A percentile compares a stretch with the other conserved stretches of the same genome.
Conservation (phyloP, 2,888 invertebrate species). For the Horisme vitalbata region DNA sequence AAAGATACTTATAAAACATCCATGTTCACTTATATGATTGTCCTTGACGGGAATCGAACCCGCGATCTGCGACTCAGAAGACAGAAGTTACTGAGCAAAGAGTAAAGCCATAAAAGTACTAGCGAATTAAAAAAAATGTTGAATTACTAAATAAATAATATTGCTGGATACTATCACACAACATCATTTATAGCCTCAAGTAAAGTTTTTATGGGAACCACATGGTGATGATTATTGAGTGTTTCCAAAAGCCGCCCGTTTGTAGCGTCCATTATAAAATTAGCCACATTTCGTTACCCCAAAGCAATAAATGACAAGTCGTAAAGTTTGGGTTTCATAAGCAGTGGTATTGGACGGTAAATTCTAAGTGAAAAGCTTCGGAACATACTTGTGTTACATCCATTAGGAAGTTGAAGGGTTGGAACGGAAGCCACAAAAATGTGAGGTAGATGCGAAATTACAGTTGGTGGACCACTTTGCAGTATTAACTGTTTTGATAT, state of each 20-base stretch:
- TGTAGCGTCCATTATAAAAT: slow-evolving; percentile 1
- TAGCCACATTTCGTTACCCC: slow-evolving; percentile 12
- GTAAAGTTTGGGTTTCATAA: slow-evolving; percentile 23
- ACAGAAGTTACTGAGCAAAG: no score
- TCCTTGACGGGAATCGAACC: no score
- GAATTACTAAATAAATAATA: no score
- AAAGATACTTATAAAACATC: no score
- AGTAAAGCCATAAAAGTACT: no score
- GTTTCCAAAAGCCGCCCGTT: slow-evolving; percentile 1
- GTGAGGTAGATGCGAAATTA: slow-evolving; percentile 14
- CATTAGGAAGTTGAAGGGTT: slow-evolving; percentile 18
- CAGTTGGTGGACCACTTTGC: slow-evolving; percentile 6
- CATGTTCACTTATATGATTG: no score
- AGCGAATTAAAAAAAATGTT: no score
- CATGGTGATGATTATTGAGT: no score
- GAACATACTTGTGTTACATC: slow-evolving; percentile 15
- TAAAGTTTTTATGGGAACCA: no score
- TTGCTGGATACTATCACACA: no score
- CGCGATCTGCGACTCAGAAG: no score
- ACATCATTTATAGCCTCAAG: no score
- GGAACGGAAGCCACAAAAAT: slow-evolving; percentile 21
- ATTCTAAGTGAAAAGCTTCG: slow-evolving; percentile 14
- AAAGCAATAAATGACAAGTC: slow-evolving; percentile 23
- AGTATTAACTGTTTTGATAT: slow-evolving; percentile 9
- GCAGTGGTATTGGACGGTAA: slow-evolving; percentile 20